Conservation (phyloP, 2,888 invertebrate species). For the Anarsia innoxiella region DNA sequence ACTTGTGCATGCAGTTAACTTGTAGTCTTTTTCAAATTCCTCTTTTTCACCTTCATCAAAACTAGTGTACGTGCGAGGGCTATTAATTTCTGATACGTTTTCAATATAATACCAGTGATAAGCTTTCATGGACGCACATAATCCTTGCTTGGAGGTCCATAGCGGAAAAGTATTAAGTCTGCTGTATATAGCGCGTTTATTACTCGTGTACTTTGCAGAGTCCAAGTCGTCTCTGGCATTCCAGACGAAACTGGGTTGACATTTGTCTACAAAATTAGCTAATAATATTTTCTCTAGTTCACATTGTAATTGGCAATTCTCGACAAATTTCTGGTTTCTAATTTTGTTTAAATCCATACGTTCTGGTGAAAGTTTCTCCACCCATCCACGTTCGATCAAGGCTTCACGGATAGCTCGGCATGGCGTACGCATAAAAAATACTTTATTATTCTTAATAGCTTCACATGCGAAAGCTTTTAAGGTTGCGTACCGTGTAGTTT, state of each 20-base stretch:
- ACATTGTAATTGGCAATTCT: constrained; percentile 33
- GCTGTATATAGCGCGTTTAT: constrained; percentile 24
- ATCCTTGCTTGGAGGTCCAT: constrained; percentile 64
- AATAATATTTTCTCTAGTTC: constrained; percentile 56
- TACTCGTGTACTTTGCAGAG: neutral
- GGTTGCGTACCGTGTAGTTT: constrained; percentile 10
- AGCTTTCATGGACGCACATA: constrained; percentile 73
- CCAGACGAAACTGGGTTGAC: constrained; percentile 57
- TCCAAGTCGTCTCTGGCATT: constrained; percentile 20
- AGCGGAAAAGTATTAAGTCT: constrained; percentile 49
- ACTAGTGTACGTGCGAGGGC: constrained; percentile 83
- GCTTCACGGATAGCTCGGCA: constrained; percentile 73
- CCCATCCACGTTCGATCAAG: constrained; percentile 79
- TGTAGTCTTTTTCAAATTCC: constrained; percentile 82
- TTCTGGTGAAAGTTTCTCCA: constrained; percentile 77
- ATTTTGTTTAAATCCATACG: constrained; percentile 55
- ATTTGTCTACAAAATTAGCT: constrained; percentile 55
- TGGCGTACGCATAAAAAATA: constrained; percentile 71
- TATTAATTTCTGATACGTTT: constrained; percentile 77
- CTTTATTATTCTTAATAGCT: constrained; percentile 69
- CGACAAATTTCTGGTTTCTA: constrained; percentile 33
- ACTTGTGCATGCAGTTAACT: constrained; percentile 85
- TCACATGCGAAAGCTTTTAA: constrained; percentile 8
- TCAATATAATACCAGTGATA: constrained; percentile 79
- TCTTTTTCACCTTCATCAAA: constrained; percentile 72